A percentile compares a stretch with the other conserved stretches of the same genome.
phyloP scores from a whole-genome alignment of 1,140 invertebrate species.

The Anastrepha ludens region DNA sequence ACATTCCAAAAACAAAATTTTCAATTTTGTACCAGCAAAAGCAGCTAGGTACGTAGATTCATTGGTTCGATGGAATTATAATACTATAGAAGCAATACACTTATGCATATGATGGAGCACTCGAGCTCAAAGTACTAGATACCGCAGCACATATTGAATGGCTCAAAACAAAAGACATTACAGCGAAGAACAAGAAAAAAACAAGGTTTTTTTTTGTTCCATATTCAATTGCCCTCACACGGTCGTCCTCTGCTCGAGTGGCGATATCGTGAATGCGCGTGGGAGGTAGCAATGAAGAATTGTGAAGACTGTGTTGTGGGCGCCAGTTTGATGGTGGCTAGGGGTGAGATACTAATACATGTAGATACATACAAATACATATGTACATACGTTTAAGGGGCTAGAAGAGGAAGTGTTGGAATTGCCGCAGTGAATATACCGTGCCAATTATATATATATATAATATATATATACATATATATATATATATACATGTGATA shows the following conservation, averaged over 20 bases:
- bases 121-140: neutral
- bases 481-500: neutral
- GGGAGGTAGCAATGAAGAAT: neutral
- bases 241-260: conserved; percentile 17
- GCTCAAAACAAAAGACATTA: conserved; percentile 20
- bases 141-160: neutral
- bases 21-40: too few relatives aligned
- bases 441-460: too few relatives aligned
- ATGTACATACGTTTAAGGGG: neutral
- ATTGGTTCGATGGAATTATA: too few relatives aligned
- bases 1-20: too few relatives aligned
- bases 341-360: neutral
- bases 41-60: too few relatives aligned
- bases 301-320: conserved; percentile 9
- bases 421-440: too few relatives aligned
- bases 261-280: neutral
- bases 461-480: too few relatives aligned
- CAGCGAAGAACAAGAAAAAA: neutral
- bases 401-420: too few relatives aligned
- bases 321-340: neutral
- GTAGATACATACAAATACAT: neutral
- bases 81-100: too few relatives aligned
- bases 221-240: neutral
- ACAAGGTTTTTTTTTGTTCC: neutral
- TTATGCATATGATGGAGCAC: neutral